phyloP scores from a whole-genome alignment of 1,140 invertebrate species.

The Laodelphax striatellus region DNA sequence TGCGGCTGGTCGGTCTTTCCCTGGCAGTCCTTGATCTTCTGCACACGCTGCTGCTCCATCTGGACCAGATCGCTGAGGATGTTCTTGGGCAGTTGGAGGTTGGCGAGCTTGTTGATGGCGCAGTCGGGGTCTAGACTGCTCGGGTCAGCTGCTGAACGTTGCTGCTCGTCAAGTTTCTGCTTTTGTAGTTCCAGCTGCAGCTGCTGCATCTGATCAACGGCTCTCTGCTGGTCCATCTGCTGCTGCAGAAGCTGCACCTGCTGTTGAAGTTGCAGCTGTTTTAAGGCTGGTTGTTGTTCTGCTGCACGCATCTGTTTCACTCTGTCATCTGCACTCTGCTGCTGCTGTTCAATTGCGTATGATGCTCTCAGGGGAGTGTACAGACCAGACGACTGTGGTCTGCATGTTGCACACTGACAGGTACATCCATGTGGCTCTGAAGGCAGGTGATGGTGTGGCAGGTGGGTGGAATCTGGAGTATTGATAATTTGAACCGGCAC shows the following conservation, averaged over 20 bases:
- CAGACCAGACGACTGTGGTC: no score
- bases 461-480: no score
- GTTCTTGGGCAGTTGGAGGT: not conserved
- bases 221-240: not conserved
- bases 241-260: not conserved
- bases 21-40: not conserved
- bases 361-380: no score
- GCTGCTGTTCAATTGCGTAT: no score
- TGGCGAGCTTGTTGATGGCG: not conserved
- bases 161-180: not conserved
- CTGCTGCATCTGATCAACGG: not conserved
- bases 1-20: not conserved
- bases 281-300: not conserved
- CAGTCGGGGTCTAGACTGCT: not conserved
- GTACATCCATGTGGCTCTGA: no score
- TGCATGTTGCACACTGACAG: no score
- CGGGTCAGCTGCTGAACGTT: not conserved
- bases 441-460: no score
- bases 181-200: no score
- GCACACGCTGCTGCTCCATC: not conserved
- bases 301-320: no score
- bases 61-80: not conserved
- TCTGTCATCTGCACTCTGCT: no score
- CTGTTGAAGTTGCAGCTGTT: not conserved
- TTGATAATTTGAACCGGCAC: no score